Percentiles rank a stretch among this genome's conserved stretches.
Evolutionary conservation across 1,140 invertebrate genomes (phyloP).

Genomic region (Drosophila chauvacae): DNA sequence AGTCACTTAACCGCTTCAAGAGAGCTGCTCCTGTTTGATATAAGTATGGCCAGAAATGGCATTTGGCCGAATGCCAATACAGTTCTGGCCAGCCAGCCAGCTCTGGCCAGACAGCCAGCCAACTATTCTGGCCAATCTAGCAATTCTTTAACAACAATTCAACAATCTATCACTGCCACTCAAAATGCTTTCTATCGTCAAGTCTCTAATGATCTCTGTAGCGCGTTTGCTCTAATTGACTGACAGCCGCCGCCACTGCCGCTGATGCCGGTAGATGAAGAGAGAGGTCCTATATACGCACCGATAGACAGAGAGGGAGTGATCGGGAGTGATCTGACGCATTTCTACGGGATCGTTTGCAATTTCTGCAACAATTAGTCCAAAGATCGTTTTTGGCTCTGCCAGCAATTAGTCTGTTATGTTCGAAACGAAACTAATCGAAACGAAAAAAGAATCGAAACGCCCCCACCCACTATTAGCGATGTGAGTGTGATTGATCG

Average conservation of each 20-base stretch:
- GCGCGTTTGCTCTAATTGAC: constrained; percentile 55
- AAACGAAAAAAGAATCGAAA: not conserved
- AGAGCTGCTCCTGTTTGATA: constrained; percentile 66
- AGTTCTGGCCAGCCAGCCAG: constrained; percentile 26
- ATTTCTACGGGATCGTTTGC: constrained; percentile 32
- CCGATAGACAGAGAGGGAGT: constrained; percentile 1
- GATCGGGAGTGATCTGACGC: constrained; percentile 24
- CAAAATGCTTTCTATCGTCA: constrained; percentile 60
- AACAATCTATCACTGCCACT: constrained; percentile 64
- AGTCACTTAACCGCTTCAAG: constrained; percentile 71
- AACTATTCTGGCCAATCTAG: constrained; percentile 51
- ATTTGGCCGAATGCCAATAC: constrained; percentile 62
- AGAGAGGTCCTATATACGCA: constrained; percentile 11
- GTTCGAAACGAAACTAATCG: constrained; percentile 15
- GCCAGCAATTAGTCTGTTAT: constrained; percentile 46
- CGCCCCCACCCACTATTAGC: constrained; percentile 19
- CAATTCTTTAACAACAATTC: constrained; percentile 60
- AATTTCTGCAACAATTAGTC: constrained; percentile 51
- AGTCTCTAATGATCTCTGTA: constrained; percentile 53
- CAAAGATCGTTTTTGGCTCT: constrained; percentile 44
- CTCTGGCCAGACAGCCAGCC: not conserved
- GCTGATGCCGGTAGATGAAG: not conserved
- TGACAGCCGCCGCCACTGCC: constrained; percentile 22
- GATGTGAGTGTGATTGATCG: constrained; percentile 9
- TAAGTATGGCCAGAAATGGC: constrained; percentile 77